These are phyloP conservation scores for Sisyra nigra DNA, from an alignment of 2,888 invertebrate genomes.

Conservation along the genomic window DNA sequence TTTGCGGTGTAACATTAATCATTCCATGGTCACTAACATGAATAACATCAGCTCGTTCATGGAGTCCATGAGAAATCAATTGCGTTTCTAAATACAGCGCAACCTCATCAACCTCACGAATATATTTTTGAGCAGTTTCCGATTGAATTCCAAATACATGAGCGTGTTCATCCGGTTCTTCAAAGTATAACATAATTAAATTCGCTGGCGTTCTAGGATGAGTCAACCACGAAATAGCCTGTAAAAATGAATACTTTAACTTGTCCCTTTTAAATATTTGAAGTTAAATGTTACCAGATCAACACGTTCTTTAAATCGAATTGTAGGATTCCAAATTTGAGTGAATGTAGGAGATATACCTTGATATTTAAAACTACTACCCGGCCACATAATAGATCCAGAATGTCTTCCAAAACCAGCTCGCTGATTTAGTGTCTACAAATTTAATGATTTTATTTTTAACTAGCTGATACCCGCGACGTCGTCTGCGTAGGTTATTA, in stretches of 20 bases:
- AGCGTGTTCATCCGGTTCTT: constrained; percentile 49
- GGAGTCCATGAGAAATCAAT: constrained; percentile 31
- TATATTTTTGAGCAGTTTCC: constrained; percentile 21
- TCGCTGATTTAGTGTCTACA: constrained; percentile 39
- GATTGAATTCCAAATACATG: constrained; percentile 42
- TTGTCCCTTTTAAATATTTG: neutral
- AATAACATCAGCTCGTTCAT: constrained; percentile 41
- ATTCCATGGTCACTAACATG: constrained; percentile 63
- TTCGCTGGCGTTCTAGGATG: constrained; percentile 43
- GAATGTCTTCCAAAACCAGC: constrained; percentile 33
- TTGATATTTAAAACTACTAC: constrained; percentile 34
- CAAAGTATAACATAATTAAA: constrained; percentile 48
- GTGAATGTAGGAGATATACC: constrained; percentile 29
- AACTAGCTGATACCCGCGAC: no score
- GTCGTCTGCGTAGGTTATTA: no score
- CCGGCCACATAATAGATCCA: constrained; percentile 59
- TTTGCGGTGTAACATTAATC: constrained; percentile 32
- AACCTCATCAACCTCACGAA: constrained; percentile 32
- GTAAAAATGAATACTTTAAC: neutral
- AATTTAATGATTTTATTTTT: no score
- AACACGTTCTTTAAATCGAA: constrained; percentile 34
- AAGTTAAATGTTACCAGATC: constrained; percentile 26
- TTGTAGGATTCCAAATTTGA: constrained; percentile 24
- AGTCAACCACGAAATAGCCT: constrained; percentile 40
- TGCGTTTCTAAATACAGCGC: constrained; percentile 37